These are phyloP conservation scores for Alectoris magna DNA, from an alignment of 2,797 vertebrate genomes.

Conservation along the genomic window DNA sequence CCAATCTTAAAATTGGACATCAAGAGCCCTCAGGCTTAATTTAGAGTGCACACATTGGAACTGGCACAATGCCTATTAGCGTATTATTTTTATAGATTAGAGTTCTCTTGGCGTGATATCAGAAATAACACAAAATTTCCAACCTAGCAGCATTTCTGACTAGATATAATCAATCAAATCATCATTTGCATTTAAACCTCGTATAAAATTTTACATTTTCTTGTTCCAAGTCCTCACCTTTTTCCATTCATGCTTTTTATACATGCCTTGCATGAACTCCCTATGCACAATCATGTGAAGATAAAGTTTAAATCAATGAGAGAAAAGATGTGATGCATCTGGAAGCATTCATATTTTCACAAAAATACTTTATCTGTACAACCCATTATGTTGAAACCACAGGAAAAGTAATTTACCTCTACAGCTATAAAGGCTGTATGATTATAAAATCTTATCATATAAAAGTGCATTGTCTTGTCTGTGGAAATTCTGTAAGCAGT, in stretches of 20 bases:
- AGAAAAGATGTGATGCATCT: conserved; percentile 22
- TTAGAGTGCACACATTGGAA: not conserved
- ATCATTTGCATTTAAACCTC: not conserved
- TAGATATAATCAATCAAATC: conserved; percentile 10
- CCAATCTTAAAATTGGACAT: not conserved
- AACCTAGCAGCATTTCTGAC: conserved; percentile 9
- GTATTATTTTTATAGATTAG: conserved; percentile 31
- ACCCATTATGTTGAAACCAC: conserved; percentile 14
- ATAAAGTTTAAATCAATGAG: conserved; percentile 31
- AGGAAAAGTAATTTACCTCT: conserved; percentile 26
- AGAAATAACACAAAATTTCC: conserved; percentile 14
- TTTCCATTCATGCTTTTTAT: not conserved
- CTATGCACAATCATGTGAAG: not conserved
- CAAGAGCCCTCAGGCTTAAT: not conserved
- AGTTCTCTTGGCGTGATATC: not conserved
- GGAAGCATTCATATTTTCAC: not conserved
- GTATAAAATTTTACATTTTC: not conserved
- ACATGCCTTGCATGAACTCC: not conserved
- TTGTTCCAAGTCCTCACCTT: not conserved
- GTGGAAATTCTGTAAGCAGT: conserved; percentile 32
- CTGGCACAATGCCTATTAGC: not conserved
- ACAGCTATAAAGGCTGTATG: not conserved
- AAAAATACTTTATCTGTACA: conserved; percentile 19
- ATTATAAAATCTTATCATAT: conserved; percentile 37
- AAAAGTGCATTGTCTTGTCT: conserved; percentile 38